These are phyloP conservation scores for Oreortyx pictus DNA, from an alignment of 2,797 vertebrate genomes.

Conservation along the genomic window DNA sequence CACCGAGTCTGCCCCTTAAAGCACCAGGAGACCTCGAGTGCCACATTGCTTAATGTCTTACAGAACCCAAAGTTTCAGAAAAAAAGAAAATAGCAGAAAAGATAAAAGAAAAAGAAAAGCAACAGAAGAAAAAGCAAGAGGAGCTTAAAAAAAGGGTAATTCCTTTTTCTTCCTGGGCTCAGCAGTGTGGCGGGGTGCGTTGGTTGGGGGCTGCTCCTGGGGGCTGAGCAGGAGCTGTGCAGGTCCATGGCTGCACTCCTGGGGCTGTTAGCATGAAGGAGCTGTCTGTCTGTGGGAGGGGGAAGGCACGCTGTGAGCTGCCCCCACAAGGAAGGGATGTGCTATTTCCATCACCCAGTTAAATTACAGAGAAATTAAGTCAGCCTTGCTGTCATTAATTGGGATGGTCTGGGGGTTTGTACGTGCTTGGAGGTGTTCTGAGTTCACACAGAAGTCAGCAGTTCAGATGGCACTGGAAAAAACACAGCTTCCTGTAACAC, in stretches of 20 bases:
- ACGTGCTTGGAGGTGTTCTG: rapidly evolving
- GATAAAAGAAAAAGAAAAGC: constrained; percentile 95
- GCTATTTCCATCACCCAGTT: background rate
- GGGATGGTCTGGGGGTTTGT: rapidly evolving
- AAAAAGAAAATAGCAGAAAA: constrained; percentile 96
- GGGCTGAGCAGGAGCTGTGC: background rate
- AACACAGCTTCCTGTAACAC: rapidly evolving
- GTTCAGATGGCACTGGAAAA: rapidly evolving
- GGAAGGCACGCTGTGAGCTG: background rate
- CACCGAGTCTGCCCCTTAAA: rapidly evolving
- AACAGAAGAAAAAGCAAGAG: constrained; percentile 88
- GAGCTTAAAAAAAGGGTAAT: constrained; percentile 84
- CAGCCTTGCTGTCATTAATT: rapidly evolving
- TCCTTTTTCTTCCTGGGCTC: background rate
- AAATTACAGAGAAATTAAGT: background rate
- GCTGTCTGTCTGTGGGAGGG: background rate
- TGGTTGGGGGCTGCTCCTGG: background rate
- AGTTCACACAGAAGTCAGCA: background rate
- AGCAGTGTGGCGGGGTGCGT: rapidly evolving
- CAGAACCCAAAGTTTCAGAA: constrained; percentile 90
- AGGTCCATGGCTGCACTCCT: background rate
- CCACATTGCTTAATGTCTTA: constrained; percentile 33
- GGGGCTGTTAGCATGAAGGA: background rate
- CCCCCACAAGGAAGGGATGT: background rate
- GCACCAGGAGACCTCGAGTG: background rate